Conservation (phyloP, 2,888 invertebrate species). For the Amaurobius ferox region DNA sequence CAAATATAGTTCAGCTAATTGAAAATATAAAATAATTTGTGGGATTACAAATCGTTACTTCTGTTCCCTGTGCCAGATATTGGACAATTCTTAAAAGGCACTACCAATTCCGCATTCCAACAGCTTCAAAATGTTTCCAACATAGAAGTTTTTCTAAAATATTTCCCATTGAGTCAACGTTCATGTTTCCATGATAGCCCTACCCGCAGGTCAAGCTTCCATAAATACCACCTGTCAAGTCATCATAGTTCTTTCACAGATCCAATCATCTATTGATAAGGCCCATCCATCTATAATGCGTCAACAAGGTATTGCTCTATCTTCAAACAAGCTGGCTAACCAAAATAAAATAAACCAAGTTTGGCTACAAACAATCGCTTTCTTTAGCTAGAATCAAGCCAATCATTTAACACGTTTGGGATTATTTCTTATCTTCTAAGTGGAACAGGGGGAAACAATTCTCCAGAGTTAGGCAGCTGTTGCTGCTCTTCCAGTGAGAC, state of each 20-base stretch:
- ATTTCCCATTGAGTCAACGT: neutral
- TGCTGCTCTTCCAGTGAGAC: no score
- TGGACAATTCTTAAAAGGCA: no score
- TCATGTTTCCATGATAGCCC: neutral
- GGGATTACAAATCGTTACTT: no score
- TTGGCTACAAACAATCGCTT: constrained; percentile 9
- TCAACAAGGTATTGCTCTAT: constrained; percentile 62
- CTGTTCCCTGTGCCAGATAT: no score
- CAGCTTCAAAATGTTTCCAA: no score
- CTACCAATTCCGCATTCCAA: no score
- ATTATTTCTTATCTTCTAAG: constrained; percentile 21
- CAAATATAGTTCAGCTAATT: no score
- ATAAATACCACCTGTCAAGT: neutral
- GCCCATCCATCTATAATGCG: neutral
- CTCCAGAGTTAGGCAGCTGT: no score
- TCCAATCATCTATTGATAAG: neutral
- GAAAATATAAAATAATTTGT: no score
- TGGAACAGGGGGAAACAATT: neutral
- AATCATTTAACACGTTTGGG: constrained; percentile 48
- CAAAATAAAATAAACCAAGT: constrained; percentile 9
- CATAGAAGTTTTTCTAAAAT: no score
- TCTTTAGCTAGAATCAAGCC: constrained; percentile 7
- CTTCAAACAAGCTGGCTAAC: constrained; percentile 36
- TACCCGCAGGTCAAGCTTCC: neutral
- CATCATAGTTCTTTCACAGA: neutral